A percentile compares a stretch with the other conserved stretches of the same genome.
These are phyloP conservation scores for Tachina lurida DNA, from an alignment of 2,888 invertebrate species.

Conservation along the genomic window DNA sequence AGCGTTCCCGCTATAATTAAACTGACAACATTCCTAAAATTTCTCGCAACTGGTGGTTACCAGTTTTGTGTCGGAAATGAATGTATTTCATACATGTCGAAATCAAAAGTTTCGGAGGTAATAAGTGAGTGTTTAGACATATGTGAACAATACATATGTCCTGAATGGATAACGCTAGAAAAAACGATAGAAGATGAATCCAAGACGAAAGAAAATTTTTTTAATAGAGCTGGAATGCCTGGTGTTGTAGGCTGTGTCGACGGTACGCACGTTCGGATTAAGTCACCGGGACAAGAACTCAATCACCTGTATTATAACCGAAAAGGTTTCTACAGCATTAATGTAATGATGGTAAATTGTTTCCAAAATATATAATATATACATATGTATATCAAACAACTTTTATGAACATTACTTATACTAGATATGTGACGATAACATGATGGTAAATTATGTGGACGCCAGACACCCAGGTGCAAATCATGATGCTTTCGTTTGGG, in stretches of 20 bases:
- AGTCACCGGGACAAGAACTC: background rate
- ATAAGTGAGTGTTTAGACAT: constrained; percentile 18
- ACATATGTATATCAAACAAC: background rate
- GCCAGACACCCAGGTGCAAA: background rate
- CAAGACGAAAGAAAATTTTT: background rate
- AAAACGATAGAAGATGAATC: constrained; percentile 9
- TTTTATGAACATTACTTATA: no score
- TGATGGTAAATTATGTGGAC: background rate
- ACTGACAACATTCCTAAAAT: constrained; percentile 1
- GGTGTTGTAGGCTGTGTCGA: constrained; percentile 19
- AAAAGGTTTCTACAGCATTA: background rate
- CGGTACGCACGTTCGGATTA: constrained; percentile 27
- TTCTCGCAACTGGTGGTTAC: constrained; percentile 24
- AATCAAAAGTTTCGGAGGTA: background rate
- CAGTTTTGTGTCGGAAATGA: constrained; percentile 14
- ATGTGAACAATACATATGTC: background rate
- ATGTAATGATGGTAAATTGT: constrained; percentile 18
- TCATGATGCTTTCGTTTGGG: constrained; percentile 11
- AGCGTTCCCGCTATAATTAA: constrained; percentile 12
- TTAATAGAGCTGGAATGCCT: background rate
- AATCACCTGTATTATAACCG: constrained; percentile 23
- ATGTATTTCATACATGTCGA: constrained; percentile 11
- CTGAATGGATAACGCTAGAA: background rate
- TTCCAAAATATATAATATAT: background rate
- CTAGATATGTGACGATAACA: no score